Evolutionary conservation across 37 sponge, comb jelly and placozoan genomes (phyloP).

Genomic region (Dysidea cf. avara): DNA sequence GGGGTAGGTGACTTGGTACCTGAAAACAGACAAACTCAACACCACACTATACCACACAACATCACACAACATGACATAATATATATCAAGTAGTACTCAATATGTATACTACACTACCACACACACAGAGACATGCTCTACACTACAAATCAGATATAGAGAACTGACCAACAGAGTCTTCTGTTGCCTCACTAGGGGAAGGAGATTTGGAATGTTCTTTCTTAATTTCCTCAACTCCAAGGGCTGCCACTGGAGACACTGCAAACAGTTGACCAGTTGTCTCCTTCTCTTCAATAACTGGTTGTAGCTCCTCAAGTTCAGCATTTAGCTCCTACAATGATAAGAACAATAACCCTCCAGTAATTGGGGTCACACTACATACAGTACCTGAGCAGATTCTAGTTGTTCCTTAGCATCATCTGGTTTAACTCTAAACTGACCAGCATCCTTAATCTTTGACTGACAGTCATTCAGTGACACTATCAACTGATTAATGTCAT

Average conservation of each 20-base stretch:
- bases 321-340: not conserved
- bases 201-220: not conserved
- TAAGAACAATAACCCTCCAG: no score
- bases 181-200: no score
- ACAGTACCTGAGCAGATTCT: conserved; percentile 37
- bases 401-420: conserved; percentile 45
- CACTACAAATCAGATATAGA: no score
- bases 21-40: no score
- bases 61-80: no score
- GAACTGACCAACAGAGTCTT: no score
- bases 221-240: not conserved
- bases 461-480: conserved; percentile 35
- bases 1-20: no score
- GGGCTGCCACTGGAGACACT: not conserved
- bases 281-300: not conserved
- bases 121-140: no score
- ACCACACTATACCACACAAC: no score
- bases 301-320: not conserved
- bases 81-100: no score
- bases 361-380: no score
- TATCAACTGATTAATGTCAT: conserved; percentile 26
- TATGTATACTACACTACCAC: no score
- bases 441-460: conserved; percentile 28
- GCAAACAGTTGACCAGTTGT: not conserved
- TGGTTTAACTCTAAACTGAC: conserved; percentile 40